A percentile compares a stretch with the other conserved stretches of the same genome.
phyloP scores from a whole-genome alignment of 1,140 invertebrate genomes.

The Anoplolepis gracilipes region DNA sequence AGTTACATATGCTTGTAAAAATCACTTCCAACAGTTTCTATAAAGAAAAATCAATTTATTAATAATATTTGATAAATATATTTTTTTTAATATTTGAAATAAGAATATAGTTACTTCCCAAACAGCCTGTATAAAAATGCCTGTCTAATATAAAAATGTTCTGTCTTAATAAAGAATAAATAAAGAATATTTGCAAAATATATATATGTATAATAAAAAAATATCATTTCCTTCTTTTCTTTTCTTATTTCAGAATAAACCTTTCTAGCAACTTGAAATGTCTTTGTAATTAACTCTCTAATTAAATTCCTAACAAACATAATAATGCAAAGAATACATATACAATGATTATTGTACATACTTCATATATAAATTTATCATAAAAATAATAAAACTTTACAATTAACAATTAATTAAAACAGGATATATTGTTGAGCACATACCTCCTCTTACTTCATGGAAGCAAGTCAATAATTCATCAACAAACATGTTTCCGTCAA shows the following conservation, averaged over 20 bases:
- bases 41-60: too few species aligned
- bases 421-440: background rate
- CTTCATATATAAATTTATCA: too few species aligned
- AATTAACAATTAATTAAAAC: conserved; percentile 27
- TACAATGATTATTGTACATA: background rate
- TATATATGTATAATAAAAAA: background rate
- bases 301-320: background rate
- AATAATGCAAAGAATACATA: background rate
- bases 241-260: background rate
- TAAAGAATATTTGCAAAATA: background rate
- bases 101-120: too few species aligned
- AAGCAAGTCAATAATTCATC: conserved; percentile 31
- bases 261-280: background rate
- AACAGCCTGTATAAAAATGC: background rate
- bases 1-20: too few species aligned
- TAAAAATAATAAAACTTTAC: too few species aligned
- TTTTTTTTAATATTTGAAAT: too few species aligned
- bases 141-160: background rate
- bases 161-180: too few species aligned
- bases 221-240: background rate
- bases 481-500: conserved; percentile 30
- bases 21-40: too few species aligned
- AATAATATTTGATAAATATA: too few species aligned
- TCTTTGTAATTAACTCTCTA: background rate
- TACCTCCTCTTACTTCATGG: background rate